Evolutionary conservation across 2,888 invertebrate species (phyloP).

Genomic region (Cheilosia variabilis): DNA sequence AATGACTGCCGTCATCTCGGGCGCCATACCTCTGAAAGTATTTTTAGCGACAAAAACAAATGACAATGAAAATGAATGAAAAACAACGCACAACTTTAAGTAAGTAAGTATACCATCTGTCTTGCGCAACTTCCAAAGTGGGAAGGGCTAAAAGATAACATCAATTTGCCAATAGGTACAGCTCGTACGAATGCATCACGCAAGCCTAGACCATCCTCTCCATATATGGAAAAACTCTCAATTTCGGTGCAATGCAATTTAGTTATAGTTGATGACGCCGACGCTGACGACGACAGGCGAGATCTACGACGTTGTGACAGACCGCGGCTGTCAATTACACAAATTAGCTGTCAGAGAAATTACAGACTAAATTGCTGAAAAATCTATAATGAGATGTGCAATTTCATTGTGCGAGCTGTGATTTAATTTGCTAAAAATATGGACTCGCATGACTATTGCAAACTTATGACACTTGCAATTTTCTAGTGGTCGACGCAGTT

Average conservation of each 20-base stretch:
- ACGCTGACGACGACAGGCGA: too few species aligned
- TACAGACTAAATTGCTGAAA: constrained; percentile 28
- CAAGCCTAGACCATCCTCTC: background rate
- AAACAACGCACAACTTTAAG: too few species aligned
- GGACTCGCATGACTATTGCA: constrained; percentile 18
- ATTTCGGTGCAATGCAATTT: constrained; percentile 9
- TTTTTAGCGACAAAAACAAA: too few species aligned
- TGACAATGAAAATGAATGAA: too few species aligned
- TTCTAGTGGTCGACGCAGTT: background rate
- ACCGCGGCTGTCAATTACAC: constrained; percentile 12
- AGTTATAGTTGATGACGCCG: background rate
- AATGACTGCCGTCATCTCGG: too few species aligned
- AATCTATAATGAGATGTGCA: constrained; percentile 17
- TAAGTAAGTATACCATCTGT: too few species aligned
- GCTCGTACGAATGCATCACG: constrained; percentile 16
- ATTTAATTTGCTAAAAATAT: constrained; percentile 25
- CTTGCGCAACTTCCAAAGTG: background rate
- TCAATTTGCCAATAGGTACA: constrained; percentile 1
- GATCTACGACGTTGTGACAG: background rate
- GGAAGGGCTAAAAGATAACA: constrained; percentile 4
- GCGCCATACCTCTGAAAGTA: too few species aligned
- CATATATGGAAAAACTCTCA: background rate
- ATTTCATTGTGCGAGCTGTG: constrained; percentile 17
- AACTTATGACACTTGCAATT: constrained; percentile 49
- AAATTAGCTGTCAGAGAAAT: constrained; percentile 21